These are phyloP conservation scores for Muscicapa comitata DNA, from an alignment of 2,797 vertebrate genomes.

Conservation along the genomic window DNA sequence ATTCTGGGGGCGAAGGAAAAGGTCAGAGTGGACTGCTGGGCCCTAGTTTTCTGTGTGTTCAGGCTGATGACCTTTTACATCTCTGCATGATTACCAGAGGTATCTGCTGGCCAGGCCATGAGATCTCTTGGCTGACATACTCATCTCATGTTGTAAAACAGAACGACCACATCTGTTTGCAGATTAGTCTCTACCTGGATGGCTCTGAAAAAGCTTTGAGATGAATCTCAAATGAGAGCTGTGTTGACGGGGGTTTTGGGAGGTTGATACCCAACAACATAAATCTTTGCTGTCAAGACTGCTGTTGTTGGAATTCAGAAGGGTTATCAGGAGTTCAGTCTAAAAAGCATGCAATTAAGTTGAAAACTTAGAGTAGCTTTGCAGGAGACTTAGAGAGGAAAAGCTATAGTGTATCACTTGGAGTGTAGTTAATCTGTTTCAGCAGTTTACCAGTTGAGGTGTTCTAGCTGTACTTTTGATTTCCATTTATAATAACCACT, in stretches of 20 bases:
- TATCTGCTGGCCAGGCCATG: background rate
- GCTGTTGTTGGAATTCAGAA: background rate
- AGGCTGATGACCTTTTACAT: background rate
- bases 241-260: background rate
- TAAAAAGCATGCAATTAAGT: background rate
- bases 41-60: accelerated
- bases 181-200: background rate
- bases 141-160: background rate
- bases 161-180: background rate
- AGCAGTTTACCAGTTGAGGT: background rate
- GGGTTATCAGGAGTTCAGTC: background rate
- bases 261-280: background rate
- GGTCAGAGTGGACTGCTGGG: background rate
- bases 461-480: background rate
- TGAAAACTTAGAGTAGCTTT: background rate
- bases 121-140: background rate
- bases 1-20: accelerated
- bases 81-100: background rate
- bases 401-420: background rate
- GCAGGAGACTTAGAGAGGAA: background rate
- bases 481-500: background rate
- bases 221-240: background rate
- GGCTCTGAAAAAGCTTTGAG: background rate
- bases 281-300: background rate
- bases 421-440: background rate